These are phyloP conservation scores for Kryptopterus vitreolus DNA, from an alignment of 2,797 vertebrate genomes.

Conservation along the genomic window DNA sequence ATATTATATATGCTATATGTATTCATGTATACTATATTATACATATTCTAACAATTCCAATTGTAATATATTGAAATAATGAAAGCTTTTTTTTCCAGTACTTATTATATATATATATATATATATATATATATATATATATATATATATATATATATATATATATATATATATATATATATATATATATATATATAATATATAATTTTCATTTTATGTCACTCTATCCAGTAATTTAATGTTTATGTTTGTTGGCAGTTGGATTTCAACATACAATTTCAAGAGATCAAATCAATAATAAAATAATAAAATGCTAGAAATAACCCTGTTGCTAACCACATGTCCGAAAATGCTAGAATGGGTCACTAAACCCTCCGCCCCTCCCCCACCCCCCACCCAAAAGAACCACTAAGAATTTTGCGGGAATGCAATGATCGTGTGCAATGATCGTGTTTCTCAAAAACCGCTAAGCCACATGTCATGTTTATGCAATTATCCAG, in stretches of 20 bases:
- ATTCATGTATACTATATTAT: too few relatives aligned
- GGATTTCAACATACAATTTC: conserved; percentile 45
- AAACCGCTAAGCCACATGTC: conserved; percentile 56
- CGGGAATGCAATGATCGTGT: conserved; percentile 51
- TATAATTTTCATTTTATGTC: too few relatives aligned
- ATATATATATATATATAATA: too few relatives aligned
- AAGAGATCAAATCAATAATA: conserved; percentile 9
- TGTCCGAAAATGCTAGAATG: conserved; percentile 21
- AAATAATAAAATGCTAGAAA: conserved; percentile 12
- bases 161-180: too few relatives aligned
- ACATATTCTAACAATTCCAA: too few relatives aligned
- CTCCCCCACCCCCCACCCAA: conserved; percentile 62
- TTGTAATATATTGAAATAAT: too few relatives aligned
- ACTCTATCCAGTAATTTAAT: background rate
- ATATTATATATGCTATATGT: too few relatives aligned
- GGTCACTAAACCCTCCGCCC: too few relatives aligned
- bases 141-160: too few relatives aligned
- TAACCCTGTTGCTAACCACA: conserved; percentile 59
- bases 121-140: too few relatives aligned
- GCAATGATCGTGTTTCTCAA: conserved; percentile 50
- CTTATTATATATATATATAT: too few relatives aligned
- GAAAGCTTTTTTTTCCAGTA: too few relatives aligned
- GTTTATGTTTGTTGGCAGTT: conserved; percentile 47
- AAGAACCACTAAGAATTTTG: conserved; percentile 58
- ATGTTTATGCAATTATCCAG: conserved; percentile 57